Percentiles rank a stretch among this genome's conserved stretches.
These are phyloP conservation scores for Calliphora vicina DNA, from an alignment of 1,140 invertebrate genomes.

Conservation along the genomic window DNA sequence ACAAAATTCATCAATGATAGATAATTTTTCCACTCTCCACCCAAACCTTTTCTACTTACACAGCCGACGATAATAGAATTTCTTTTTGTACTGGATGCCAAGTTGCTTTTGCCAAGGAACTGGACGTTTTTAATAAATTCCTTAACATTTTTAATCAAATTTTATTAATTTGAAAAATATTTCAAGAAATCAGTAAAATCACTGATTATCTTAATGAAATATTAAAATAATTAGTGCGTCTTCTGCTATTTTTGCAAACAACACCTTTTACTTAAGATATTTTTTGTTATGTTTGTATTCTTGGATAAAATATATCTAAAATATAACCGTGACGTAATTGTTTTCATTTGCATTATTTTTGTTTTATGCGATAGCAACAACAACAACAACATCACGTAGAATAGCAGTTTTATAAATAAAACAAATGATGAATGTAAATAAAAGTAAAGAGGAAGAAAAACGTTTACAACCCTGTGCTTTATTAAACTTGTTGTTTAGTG, in stretches of 20 bases:
- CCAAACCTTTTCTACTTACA: not conserved
- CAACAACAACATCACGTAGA: not conserved
- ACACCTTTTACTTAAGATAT: not conserved
- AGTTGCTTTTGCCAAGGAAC: not conserved
- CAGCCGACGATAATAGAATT: not conserved
- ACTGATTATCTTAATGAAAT: not conserved
- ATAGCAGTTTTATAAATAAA: not conserved
- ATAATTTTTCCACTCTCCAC: too few species aligned
- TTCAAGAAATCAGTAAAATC: not conserved
- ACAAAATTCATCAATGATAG: not conserved
- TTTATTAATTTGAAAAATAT: not conserved
- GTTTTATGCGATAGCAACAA: not conserved
- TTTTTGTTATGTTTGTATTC: not conserved
- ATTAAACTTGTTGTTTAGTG: not conserved
- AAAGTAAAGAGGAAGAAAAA: not conserved
- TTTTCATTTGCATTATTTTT: not conserved
- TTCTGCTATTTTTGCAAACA: not conserved
- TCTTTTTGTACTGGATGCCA: not conserved
- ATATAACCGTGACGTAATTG: slow-evolving; percentile 20
- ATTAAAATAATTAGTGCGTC: not conserved
- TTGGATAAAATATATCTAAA: not conserved
- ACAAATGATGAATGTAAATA: not conserved
- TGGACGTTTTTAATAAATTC: not conserved
- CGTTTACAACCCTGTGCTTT: not conserved
- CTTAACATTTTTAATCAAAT: not conserved